Conservation (phyloP, 2,888 invertebrate species). For the Epinotia demarniana region DNA sequence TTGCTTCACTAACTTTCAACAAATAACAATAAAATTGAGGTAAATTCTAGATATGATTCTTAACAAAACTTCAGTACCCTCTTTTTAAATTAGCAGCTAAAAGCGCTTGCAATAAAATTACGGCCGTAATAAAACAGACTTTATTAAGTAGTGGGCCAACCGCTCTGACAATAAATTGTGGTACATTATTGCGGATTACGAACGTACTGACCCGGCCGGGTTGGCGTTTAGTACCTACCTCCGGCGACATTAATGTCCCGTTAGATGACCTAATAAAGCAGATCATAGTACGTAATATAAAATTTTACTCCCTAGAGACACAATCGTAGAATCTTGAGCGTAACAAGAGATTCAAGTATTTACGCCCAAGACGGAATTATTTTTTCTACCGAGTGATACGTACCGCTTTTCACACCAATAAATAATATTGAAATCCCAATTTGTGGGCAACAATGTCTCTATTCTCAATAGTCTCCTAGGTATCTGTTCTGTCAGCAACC, state of each 20-base stretch:
- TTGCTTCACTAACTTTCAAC: too few relatives aligned
- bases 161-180: conserved; percentile 40
- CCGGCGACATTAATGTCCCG: conserved; percentile 24
- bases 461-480: too few relatives aligned
- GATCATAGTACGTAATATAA: neutral
- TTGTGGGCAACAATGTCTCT: too few relatives aligned
- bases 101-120: conserved; percentile 31
- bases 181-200: conserved; percentile 38
- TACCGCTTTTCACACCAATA: too few relatives aligned
- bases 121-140: conserved; percentile 33
- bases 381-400: too few relatives aligned
- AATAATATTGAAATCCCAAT: too few relatives aligned
- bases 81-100: conserved; percentile 16
- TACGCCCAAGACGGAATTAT: too few relatives aligned
- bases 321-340: too few relatives aligned
- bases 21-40: neutral
- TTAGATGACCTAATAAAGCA: neutral
- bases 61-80: conserved; percentile 1
- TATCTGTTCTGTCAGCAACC: too few relatives aligned
- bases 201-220: conserved; percentile 21
- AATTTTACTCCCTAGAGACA: too few relatives aligned
- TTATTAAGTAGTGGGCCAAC: conserved; percentile 21
- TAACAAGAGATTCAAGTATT: too few relatives aligned
- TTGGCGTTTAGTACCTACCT: conserved; percentile 24
- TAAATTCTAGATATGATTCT: neutral